These are phyloP conservation scores for Rhinoderma darwinii DNA, from an alignment of 2,113 vertebrate genomes.

Conservation along the genomic window DNA sequence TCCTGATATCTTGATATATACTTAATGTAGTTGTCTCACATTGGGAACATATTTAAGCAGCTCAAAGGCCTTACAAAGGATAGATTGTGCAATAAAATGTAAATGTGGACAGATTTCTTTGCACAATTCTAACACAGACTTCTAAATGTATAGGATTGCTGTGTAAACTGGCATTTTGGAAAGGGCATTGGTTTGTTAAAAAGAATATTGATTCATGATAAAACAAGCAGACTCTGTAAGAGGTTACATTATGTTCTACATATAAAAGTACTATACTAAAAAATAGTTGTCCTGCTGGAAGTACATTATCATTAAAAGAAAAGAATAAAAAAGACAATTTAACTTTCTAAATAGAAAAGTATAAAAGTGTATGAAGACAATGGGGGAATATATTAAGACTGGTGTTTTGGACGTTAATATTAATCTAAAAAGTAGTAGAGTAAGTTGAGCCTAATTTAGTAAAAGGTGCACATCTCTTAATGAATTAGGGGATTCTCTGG, in stretches of 20 bases:
- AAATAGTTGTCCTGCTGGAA: neutral
- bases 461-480: no score
- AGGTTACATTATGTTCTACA: conserved; percentile 4
- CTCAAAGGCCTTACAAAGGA: neutral
- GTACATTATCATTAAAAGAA: neutral
- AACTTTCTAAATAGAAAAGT: neutral
- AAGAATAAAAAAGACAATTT: neutral
- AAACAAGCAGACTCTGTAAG: conserved; percentile 47
- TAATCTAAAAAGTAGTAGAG: no score
- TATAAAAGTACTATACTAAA: conserved; percentile 27
- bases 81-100: conserved; percentile 7
- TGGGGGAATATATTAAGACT: no score
- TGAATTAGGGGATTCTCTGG: no score
- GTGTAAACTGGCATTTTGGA: conserved; percentile 39
- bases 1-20: neutral
- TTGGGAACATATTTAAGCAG: neutral
- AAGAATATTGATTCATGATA: conserved; percentile 52
- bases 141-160: conserved; percentile 52
- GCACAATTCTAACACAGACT: neutral
- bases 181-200: conserved; percentile 52
- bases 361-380: no score
- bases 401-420: no score
- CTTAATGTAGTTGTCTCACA: neutral
- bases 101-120: conserved; percentile 34
- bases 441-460: no score